A percentile compares a stretch with the other conserved stretches of the same genome.
Conservation (phyloP, 2,113 vertebrate species). For the Sinocyclocheilus maitianheensis region DNA sequence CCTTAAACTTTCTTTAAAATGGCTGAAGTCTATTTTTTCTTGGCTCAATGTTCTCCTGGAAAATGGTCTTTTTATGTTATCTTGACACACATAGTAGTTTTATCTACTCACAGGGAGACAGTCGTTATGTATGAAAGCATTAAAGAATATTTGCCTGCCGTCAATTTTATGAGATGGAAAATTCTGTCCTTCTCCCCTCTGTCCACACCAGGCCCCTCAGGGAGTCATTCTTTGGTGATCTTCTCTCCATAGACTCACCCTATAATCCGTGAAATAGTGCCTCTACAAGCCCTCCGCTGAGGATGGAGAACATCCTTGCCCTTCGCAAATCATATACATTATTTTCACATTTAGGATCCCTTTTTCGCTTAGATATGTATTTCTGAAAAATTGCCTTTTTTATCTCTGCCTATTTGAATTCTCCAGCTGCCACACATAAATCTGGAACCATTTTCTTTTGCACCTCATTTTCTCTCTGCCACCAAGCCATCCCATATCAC, state of each 20-base stretch:
- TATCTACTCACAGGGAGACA: conserved; percentile 48
- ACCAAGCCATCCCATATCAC: not conserved
- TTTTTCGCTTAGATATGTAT: conserved; percentile 55
- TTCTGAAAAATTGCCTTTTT: conserved; percentile 48
- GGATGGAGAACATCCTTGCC: conserved; percentile 33
- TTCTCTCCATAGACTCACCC: conserved; percentile 55
- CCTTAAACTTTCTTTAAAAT: not conserved
- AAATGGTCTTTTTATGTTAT: conserved; percentile 54
- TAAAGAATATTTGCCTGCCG: conserved; percentile 63
- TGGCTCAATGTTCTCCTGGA: conserved; percentile 20
- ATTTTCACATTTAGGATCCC: conserved; percentile 47
- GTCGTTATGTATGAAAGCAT: conserved; percentile 56
- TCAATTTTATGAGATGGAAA: conserved; percentile 65
- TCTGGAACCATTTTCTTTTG: conserved; percentile 53
- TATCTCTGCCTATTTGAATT: conserved; percentile 51
- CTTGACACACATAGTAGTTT: conserved; percentile 53
- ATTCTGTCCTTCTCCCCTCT: conserved; percentile 40
- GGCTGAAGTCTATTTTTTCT: too few relatives aligned
- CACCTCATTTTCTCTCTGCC: conserved; percentile 41
- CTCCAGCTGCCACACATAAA: not conserved
- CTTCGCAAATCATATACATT: conserved; percentile 54
- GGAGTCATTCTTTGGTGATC: conserved; percentile 53
- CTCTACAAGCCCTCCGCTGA: conserved; percentile 40
- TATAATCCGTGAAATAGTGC: conserved; percentile 62
- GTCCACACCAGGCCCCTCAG: conserved; percentile 45